Conservation (phyloP, 2,797 vertebrate species). For the Podargus strigoides region DNA sequence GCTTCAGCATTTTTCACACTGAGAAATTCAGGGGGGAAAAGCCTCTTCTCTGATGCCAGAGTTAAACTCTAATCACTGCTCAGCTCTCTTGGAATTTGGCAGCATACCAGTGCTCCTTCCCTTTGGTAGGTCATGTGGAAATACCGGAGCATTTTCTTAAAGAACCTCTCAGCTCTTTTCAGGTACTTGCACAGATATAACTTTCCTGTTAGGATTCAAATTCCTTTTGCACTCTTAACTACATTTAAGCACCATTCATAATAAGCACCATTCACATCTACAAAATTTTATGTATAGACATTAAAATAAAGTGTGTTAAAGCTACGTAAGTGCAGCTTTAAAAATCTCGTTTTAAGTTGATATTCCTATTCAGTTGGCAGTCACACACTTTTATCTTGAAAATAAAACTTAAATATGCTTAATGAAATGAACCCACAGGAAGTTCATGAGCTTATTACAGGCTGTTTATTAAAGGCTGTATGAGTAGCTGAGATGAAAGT, state of each 20-base stretch:
- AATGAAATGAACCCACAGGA: background rate
- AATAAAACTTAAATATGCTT: background rate
- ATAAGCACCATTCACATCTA: background rate
- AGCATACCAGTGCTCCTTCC: conserved; percentile 36
- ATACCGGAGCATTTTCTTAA: conserved; percentile 45
- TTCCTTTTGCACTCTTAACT: background rate
- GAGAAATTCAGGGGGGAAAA: background rate
- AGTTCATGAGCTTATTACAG: background rate
- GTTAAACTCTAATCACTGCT: conserved; percentile 65
- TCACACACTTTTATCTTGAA: background rate
- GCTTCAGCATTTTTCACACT: background rate
- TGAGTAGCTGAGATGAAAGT: background rate
- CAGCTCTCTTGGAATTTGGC: conserved; percentile 60
- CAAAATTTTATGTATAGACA: background rate
- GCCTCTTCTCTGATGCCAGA: conserved; percentile 42
- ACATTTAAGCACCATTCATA: background rate
- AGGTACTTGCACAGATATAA: conserved; percentile 17
- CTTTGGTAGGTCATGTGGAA: conserved; percentile 50
- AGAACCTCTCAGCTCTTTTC: conserved; percentile 37
- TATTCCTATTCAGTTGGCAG: background rate
- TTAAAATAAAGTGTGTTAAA: background rate
- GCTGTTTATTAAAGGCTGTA: background rate
- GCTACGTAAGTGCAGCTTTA: background rate
- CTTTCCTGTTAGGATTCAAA: background rate
- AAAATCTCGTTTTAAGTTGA: background rate